Percentiles rank a stretch among this genome's conserved stretches.
Evolutionary conservation across 2,113 vertebrate genomes (phyloP).

Genomic region (Siniperca knerii): DNA sequence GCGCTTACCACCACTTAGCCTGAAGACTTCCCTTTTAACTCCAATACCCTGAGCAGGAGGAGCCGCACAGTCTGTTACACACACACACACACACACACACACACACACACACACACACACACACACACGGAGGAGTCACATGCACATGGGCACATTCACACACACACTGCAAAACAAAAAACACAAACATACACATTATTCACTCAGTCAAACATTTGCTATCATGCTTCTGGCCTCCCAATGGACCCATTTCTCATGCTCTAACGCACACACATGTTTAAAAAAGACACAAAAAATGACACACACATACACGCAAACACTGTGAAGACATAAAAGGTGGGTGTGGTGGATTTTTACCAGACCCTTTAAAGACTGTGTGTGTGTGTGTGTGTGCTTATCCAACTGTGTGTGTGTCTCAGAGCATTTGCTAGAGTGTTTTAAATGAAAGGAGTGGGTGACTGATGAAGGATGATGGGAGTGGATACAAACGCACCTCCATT

Average conservation of each 20-base stretch:
- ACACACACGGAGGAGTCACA: not conserved
- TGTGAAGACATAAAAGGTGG: constrained; percentile 29
- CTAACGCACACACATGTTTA: constrained; percentile 11
- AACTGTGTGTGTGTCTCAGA: not conserved
- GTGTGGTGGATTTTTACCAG: constrained; percentile 57
- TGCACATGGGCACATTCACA: constrained; percentile 10
- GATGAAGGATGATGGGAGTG: constrained; percentile 70
- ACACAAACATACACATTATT: constrained; percentile 65
- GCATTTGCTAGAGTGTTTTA: constrained; percentile 57
- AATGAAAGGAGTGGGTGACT: constrained; percentile 59
- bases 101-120: not conserved
- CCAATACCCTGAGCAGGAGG: constrained; percentile 66
- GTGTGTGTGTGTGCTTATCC: not conserved
- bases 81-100: constrained; percentile 34
- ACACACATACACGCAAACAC: constrained; percentile 6
- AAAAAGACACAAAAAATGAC: not conserved
- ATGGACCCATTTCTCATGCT: constrained; percentile 31
- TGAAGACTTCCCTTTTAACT: constrained; percentile 81
- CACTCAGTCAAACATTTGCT: constrained; percentile 54
- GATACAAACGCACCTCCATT: constrained; percentile 73
- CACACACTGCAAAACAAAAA: constrained; percentile 3
- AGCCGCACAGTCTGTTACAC: constrained; percentile 76
- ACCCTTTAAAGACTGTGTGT: constrained; percentile 46
- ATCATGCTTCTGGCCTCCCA: constrained; percentile 44
- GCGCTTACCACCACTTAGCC: constrained; percentile 74